These are phyloP conservation scores for Metellina segmentata DNA, from an alignment of 2,888 invertebrate species.

Conservation along the genomic window DNA sequence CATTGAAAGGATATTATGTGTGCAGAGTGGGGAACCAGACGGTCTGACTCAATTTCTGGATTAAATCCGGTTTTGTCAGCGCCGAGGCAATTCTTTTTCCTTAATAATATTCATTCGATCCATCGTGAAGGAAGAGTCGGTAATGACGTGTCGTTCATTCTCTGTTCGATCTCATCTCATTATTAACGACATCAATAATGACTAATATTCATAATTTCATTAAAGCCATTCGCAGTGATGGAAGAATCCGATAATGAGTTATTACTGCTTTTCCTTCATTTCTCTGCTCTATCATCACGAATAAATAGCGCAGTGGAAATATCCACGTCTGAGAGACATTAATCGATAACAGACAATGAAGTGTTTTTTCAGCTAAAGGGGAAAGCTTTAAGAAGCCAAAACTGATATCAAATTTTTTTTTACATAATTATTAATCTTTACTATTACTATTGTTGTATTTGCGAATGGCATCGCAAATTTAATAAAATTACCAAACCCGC, in stretches of 20 bases:
- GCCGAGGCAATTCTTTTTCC: not conserved
- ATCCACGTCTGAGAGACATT: not conserved
- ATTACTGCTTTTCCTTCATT: slow-evolving; percentile 8
- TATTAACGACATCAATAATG: slow-evolving; percentile 50
- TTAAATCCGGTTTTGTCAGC: not conserved
- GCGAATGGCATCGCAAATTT: too few relatives aligned
- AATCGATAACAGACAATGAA: not conserved
- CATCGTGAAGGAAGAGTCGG: not conserved
- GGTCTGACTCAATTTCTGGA: not conserved
- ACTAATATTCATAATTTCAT: slow-evolving; percentile 64
- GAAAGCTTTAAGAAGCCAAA: too few relatives aligned
- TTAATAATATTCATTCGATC: not conserved
- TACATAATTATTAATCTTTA: too few relatives aligned
- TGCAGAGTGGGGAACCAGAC: too few relatives aligned
- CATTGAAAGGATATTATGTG: too few relatives aligned
- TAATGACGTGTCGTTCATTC: slow-evolving; percentile 31
- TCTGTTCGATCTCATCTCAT: not conserved
- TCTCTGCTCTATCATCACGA: not conserved
- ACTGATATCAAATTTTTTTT: too few relatives aligned
- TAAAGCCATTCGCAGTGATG: slow-evolving; percentile 37
- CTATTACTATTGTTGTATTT: too few relatives aligned
- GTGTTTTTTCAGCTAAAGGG: too few relatives aligned
- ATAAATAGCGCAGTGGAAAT: not conserved
- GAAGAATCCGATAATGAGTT: slow-evolving; percentile 63
- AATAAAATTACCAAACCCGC: too few relatives aligned